These are phyloP conservation scores for Diachasma alloeum DNA, from an alignment of 1,140 invertebrate species.

Conservation along the genomic window DNA sequence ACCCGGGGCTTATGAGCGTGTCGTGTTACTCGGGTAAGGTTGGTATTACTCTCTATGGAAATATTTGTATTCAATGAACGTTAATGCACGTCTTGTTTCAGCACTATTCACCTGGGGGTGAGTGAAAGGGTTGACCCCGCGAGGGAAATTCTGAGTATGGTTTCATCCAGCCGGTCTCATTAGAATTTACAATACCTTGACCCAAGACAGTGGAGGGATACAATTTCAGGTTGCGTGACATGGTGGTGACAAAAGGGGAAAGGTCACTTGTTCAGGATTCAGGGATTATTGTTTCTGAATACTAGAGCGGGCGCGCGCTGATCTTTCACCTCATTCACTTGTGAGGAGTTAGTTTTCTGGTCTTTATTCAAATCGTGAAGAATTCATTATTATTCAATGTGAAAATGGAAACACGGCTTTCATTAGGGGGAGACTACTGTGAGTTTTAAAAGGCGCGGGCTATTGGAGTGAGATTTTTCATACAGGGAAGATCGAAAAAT, in stretches of 20 bases:
- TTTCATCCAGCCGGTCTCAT: neutral
- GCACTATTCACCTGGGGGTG: neutral
- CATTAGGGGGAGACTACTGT: too few species aligned
- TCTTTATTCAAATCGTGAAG: too few species aligned
- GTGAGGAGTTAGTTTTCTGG: too few species aligned
- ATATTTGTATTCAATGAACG: constrained; percentile 34
- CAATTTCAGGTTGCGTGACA: neutral
- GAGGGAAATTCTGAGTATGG: neutral
- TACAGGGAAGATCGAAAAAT: too few species aligned
- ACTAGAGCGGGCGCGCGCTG: too few species aligned
- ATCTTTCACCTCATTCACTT: too few species aligned
- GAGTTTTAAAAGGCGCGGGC: too few species aligned
- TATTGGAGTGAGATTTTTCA: too few species aligned
- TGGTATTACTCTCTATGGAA: neutral
- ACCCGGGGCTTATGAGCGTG: neutral
- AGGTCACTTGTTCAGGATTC: too few species aligned
- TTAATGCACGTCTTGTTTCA: constrained; percentile 27
- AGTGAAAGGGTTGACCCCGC: neutral
- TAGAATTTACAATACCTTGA: constrained; percentile 5
- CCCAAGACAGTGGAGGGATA: neutral
- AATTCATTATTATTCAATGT: too few species aligned
- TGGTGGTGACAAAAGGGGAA: neutral
- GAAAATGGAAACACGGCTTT: too few species aligned
- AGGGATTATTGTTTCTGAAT: too few species aligned
- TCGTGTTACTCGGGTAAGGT: neutral